These are phyloP conservation scores for Palythoa caribaeorum DNA, from an alignment of 92 coral and sea anemone species.

Conservation along the genomic window DNA sequence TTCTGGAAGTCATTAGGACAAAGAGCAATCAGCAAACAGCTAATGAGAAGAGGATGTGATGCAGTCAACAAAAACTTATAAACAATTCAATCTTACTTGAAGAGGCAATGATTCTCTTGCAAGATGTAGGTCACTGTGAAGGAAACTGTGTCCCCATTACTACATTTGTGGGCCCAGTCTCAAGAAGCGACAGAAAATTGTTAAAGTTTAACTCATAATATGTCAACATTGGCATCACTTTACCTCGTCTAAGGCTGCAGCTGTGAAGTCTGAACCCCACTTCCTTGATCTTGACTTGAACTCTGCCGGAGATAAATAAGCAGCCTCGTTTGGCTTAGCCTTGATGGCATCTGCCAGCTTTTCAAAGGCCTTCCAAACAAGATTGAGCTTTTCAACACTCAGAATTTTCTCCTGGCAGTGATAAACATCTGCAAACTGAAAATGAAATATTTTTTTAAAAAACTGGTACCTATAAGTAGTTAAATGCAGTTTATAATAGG, in stretches of 20 bases:
- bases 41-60: too few relatives aligned
- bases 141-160: too few relatives aligned
- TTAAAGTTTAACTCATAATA: too few relatives aligned
- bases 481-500: background rate
- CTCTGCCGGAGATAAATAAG: background rate
- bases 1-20: background rate
- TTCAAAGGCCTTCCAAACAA: slow-evolving; percentile 4
- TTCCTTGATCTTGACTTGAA: background rate
- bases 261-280: slow-evolving; percentile 3
- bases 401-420: slow-evolving; percentile 13
- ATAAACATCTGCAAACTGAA: background rate
- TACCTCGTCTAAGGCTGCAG: background rate
- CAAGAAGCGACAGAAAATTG: too few relatives aligned
- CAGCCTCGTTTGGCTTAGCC: background rate
- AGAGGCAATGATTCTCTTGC: too few relatives aligned
- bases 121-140: too few relatives aligned
- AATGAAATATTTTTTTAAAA: background rate
- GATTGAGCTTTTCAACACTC: background rate
- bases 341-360: slow-evolving; percentile 5
- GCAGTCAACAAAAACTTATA: too few relatives aligned
- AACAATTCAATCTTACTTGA: too few relatives aligned
- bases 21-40: too few relatives aligned
- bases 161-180: too few relatives aligned
- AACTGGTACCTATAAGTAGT: too few relatives aligned
- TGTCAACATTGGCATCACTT: background rate